These are phyloP conservation scores for Bufotes viridis DNA, from an alignment of 2,797 vertebrate genomes.

Conservation along the genomic window DNA sequence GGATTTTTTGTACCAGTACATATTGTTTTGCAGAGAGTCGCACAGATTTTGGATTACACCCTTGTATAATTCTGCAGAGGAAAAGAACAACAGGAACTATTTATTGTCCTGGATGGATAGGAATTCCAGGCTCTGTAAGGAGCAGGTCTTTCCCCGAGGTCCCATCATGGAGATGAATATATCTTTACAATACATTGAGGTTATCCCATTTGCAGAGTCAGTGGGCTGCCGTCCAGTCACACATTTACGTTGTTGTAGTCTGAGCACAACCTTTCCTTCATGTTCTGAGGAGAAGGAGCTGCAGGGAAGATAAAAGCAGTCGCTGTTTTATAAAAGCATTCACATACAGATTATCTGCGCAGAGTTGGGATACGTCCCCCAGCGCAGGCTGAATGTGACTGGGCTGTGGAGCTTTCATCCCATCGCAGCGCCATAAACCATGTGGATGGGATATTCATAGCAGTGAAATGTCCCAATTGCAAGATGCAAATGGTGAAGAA, in stretches of 20 bases:
- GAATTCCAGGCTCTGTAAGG: constrained; percentile 1
- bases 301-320: background rate
- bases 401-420: background rate
- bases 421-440: background rate
- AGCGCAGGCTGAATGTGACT: background rate
- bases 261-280: background rate
- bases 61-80: background rate
- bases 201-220: background rate
- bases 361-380: background rate
- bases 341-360: background rate
- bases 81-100: constrained; percentile 24
- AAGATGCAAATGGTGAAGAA: background rate
- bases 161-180: constrained; percentile 1
- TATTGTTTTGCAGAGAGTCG: constrained; percentile 5
- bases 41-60: constrained; percentile 3
- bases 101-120: background rate
- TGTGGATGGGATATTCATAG: background rate
- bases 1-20: background rate
- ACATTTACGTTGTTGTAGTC: background rate
- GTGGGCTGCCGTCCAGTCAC: background rate
- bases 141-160: background rate
- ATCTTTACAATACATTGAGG: constrained; percentile 1
- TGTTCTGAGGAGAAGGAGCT: background rate
- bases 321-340: background rate
- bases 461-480: background rate